A percentile compares a stretch with the other conserved stretches of the same genome.
Conservation (phyloP, 2,797 vertebrate species). For the Anabacerthia variegaticeps region DNA sequence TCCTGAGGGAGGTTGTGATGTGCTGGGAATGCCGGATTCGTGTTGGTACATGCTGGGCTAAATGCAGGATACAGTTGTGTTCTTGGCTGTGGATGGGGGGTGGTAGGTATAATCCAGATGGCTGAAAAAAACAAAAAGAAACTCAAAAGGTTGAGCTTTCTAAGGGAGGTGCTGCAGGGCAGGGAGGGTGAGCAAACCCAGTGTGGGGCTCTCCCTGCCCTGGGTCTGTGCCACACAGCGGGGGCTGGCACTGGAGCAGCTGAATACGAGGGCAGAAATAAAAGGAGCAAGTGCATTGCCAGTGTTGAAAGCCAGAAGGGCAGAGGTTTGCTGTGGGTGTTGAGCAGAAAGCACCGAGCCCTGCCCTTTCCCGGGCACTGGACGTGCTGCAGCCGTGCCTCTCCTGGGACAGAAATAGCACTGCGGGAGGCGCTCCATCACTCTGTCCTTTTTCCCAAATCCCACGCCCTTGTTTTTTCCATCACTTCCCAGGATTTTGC, state of each 20-base stretch:
- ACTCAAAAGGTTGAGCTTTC: not conserved
- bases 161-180: not conserved
- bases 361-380: not conserved
- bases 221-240: rapidly evolving
- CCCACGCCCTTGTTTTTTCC: not conserved
- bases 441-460: not conserved
- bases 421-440: not conserved
- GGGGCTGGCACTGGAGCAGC: conserved; percentile 1
- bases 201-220: not conserved
- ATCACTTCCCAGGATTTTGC: not conserved
- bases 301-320: not conserved
- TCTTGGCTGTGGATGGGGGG: not conserved
- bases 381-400: not conserved
- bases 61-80: not conserved
- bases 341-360: not conserved
- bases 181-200: not conserved
- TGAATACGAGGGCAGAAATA: not conserved
- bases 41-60: not conserved
- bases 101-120: not conserved
- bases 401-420: not conserved
- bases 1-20: not conserved
- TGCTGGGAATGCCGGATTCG: not conserved
- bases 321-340: not conserved
- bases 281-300: not conserved
- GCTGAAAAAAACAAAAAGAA: not conserved